Conservation (phyloP, 2,888 invertebrate genomes). For the Stenodema calcarata region DNA sequence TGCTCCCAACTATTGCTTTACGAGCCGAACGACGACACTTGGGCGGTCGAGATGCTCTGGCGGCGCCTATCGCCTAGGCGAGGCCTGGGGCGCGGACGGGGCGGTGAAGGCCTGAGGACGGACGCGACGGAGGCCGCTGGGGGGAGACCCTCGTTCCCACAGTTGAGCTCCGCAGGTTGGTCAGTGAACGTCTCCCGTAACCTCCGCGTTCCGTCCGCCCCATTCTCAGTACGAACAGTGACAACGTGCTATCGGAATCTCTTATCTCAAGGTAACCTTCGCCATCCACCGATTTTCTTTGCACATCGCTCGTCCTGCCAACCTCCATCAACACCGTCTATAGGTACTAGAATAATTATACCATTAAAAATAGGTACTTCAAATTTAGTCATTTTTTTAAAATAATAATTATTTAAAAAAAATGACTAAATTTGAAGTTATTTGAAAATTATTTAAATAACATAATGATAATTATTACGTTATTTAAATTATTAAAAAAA, state of each 20-base stretch:
- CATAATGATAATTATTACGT: no score
- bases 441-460: no score
- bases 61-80: no score
- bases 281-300: neutral
- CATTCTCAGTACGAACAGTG: conserved; percentile 19
- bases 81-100: neutral
- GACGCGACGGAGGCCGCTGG: neutral
- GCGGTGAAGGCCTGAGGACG: neutral
- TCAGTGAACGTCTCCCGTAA: conserved; percentile 18
- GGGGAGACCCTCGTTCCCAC: conserved; percentile 18
- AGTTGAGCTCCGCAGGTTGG: conserved; percentile 36
- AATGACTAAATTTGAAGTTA: no score
- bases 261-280: conserved; percentile 17
- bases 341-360: neutral
- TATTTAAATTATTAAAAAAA: no score
- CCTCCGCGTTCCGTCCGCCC: neutral
- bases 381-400: no score
- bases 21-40: no score
- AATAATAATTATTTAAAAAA: no score
- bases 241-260: conserved; percentile 22
- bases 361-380: no score
- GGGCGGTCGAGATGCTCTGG: no score
- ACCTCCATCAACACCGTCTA: neutral
- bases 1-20: no score
- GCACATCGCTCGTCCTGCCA: neutral